These are phyloP conservation scores for Rhadina sibilatrix DNA, from an alignment of 2,113 vertebrate species.

Conservation along the genomic window DNA sequence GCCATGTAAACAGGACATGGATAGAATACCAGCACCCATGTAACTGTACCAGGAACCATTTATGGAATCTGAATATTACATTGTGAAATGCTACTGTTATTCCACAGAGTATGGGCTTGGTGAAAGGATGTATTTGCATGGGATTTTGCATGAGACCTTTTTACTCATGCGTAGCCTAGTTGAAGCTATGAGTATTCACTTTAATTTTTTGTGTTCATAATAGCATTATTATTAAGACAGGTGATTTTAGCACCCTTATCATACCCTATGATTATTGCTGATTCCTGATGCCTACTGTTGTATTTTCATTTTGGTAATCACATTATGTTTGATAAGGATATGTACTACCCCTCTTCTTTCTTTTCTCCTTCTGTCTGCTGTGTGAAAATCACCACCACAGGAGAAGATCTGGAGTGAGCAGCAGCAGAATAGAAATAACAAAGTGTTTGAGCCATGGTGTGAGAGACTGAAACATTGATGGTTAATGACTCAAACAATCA, in stretches of 20 bases:
- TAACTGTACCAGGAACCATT: background rate
- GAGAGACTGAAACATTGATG: background rate
- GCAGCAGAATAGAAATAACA: background rate
- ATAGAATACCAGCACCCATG: background rate
- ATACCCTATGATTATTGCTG: background rate
- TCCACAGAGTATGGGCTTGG: background rate
- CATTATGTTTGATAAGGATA: background rate
- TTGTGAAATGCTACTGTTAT: background rate
- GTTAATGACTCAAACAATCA: accelerated
- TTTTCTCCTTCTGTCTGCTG: background rate
- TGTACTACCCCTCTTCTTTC: background rate
- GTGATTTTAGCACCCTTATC: background rate
- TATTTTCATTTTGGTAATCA: background rate
- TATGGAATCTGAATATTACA: background rate
- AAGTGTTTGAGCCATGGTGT: background rate
- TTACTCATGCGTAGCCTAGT: background rate
- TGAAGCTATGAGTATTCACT: background rate
- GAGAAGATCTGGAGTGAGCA: background rate
- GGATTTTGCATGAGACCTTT: background rate
- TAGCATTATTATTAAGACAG: background rate
- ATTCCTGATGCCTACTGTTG: background rate
- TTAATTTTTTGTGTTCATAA: background rate
- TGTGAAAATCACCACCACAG: background rate
- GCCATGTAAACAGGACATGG: background rate
- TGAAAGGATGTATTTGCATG: background rate